Percentiles rank a stretch among this genome's conserved stretches.
Conservation (phyloP, 1,140 invertebrate genomes). For the Bacillus rossius region DNA sequence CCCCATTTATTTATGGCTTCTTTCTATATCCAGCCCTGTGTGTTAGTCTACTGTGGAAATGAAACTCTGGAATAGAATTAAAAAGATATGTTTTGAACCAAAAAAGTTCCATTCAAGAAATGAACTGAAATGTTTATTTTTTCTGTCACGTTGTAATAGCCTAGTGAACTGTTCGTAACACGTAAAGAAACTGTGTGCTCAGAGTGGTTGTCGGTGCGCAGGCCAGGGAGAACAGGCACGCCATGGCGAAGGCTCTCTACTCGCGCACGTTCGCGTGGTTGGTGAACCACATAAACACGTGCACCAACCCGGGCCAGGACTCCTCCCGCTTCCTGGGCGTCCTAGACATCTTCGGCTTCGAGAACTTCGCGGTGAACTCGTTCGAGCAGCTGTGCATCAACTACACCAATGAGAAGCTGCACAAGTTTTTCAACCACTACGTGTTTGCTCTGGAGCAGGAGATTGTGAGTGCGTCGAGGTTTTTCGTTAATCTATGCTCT, state of each 20-base stretch:
- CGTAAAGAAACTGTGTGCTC: too few relatives aligned
- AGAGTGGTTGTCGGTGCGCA: too few relatives aligned
- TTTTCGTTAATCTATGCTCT: too few relatives aligned
- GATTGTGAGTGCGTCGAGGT: conserved; percentile 60
- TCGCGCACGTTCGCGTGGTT: conserved; percentile 89
- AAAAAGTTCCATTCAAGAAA: too few relatives aligned
- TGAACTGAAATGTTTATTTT: too few relatives aligned
- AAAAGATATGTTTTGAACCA: too few relatives aligned
- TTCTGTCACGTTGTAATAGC: too few relatives aligned
- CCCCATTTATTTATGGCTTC: too few relatives aligned
- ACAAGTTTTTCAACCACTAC: conserved; percentile 98
- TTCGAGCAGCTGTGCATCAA: conserved; percentile 98
- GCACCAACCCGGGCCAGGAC: conserved; percentile 80
- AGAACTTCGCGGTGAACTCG: conserved; percentile 91
- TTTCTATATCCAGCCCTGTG: too few relatives aligned
- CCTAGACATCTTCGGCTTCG: conserved; percentile 95
- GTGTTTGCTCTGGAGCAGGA: conserved; percentile 90
- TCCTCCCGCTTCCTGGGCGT: conserved; percentile 82
- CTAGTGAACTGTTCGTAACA: too few relatives aligned
- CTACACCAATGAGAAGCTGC: conserved; percentile 97
- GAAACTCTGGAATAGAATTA: too few relatives aligned
- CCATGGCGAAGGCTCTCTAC: conserved; percentile 90
- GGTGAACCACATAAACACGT: conserved; percentile 88
- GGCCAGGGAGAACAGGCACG: conserved; percentile 81
- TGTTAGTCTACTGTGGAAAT: too few relatives aligned